Evolutionary conservation across 2,113 vertebrate genomes (phyloP).

Genomic region (Ploceus nigricollis): DNA sequence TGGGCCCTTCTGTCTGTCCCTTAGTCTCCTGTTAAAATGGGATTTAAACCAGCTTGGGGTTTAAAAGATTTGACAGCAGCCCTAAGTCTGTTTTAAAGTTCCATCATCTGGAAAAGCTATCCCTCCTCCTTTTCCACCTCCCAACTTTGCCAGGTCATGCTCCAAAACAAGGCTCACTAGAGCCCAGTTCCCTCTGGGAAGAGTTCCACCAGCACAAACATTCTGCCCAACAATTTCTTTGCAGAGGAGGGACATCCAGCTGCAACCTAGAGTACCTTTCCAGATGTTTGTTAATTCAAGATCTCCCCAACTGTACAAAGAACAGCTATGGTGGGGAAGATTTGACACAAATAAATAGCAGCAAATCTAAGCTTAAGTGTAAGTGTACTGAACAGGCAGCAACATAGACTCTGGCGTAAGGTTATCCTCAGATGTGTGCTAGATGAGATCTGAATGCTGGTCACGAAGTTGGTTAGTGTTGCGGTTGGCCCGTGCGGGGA

Average conservation of each 20-base stretch:
- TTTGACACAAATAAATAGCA: background rate
- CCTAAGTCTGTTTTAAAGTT: background rate
- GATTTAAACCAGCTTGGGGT: background rate
- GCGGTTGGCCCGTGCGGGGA: no score
- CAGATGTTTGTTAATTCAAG: background rate
- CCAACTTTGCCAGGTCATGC: background rate
- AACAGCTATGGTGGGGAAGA: background rate
- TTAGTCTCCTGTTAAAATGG: background rate
- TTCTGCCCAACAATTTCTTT: background rate
- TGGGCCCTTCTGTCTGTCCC: background rate
- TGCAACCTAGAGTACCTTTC: background rate
- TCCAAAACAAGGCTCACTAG: background rate
- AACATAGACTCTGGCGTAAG: background rate
- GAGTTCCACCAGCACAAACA: rapidly evolving
- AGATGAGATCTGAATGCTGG: background rate
- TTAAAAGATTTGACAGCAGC: background rate
- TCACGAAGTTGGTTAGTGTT: background rate
- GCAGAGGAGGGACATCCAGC: background rate
- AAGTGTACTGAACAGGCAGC: background rate
- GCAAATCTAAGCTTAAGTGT: background rate
- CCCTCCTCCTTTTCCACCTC: background rate
- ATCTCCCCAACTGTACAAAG: background rate
- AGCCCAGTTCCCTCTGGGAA: background rate
- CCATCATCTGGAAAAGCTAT: background rate
- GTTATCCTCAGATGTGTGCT: background rate